A percentile compares a stretch with the other conserved stretches of the same genome.
Evolutionary conservation across 2,888 invertebrate species (phyloP).

Genomic region (Perithous albicinctus): DNA sequence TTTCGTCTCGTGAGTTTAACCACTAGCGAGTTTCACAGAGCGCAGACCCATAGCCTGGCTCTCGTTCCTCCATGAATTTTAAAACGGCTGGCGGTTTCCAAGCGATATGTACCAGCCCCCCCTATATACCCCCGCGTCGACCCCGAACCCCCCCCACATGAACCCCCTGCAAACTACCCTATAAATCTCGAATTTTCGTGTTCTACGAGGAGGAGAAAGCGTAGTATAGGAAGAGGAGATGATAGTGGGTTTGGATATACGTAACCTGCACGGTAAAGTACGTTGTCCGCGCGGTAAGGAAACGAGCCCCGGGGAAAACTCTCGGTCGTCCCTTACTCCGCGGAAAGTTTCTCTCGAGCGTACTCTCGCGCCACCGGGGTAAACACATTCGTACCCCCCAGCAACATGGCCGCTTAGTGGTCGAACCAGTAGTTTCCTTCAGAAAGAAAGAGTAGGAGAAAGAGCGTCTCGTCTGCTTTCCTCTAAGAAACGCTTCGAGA

Average conservation of each 20-base stretch:
- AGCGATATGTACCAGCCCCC: slow-evolving; percentile 53
- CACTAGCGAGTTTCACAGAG: slow-evolving; percentile 51
- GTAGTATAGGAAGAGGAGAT: slow-evolving; percentile 54
- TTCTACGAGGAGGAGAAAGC: slow-evolving; percentile 46
- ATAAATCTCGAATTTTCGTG: slow-evolving; percentile 66
- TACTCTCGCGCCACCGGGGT: slow-evolving; percentile 71
- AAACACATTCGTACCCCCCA: slow-evolving; percentile 76
- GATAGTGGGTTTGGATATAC: slow-evolving; percentile 43
- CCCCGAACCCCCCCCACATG: slow-evolving; percentile 19
- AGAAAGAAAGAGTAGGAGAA: slow-evolving; percentile 53
- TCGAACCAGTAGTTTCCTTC: slow-evolving; percentile 58
- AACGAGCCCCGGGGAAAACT: slow-evolving; percentile 69
- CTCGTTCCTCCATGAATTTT: slow-evolving; percentile 68
- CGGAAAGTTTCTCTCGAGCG: slow-evolving; percentile 69
- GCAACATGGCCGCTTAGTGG: slow-evolving; percentile 73
- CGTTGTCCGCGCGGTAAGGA: slow-evolving; percentile 67
- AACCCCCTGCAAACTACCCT: slow-evolving; percentile 55
- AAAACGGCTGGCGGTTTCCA: slow-evolving; percentile 58
- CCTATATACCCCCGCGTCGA: slow-evolving; percentile 31
- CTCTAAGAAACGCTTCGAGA: slow-evolving; percentile 69
- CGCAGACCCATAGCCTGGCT: slow-evolving; percentile 61
- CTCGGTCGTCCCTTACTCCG: slow-evolving; percentile 59
- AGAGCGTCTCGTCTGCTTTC: slow-evolving; percentile 59
- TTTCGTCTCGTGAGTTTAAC: slow-evolving; percentile 62
- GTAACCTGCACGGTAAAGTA: slow-evolving; percentile 62